phyloP scores from a whole-genome alignment of 2,113 vertebrate genomes.

The Fregata magnificens region DNA sequence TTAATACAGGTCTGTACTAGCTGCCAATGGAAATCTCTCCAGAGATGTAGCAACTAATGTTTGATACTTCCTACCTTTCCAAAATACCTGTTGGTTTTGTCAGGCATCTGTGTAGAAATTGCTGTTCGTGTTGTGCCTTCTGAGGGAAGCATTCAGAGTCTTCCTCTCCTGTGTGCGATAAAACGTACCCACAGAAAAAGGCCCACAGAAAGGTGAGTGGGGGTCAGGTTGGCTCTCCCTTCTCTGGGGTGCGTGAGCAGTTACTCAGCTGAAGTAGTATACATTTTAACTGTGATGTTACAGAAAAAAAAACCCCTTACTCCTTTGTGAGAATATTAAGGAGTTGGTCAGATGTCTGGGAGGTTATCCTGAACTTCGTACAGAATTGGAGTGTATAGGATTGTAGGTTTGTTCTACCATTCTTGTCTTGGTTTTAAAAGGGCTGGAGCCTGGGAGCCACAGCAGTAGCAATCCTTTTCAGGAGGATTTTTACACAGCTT shows the following conservation, averaged over 20 bases:
- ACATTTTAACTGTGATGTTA: background rate
- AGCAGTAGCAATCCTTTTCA: background rate
- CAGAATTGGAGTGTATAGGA: background rate
- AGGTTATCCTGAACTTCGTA: background rate
- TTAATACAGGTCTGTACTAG: background rate
- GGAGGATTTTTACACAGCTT: background rate
- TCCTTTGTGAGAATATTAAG: background rate
- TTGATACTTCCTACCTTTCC: background rate
- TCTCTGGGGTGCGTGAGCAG: background rate
- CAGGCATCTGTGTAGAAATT: background rate
- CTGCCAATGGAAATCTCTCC: background rate
- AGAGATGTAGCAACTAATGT: background rate
- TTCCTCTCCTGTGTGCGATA: background rate
- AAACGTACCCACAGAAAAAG: rapidly evolving
- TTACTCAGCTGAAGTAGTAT: background rate
- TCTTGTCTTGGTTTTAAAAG: background rate
- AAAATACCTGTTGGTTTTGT: background rate
- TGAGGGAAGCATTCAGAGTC: background rate
- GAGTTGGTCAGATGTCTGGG: background rate
- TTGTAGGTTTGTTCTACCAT: background rate
- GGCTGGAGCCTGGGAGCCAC: background rate
- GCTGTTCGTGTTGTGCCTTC: background rate
- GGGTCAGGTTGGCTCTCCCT: background rate
- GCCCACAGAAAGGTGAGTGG: background rate
- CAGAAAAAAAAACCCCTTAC: rapidly evolving